A percentile compares a stretch with the other conserved stretches of the same genome.
These are phyloP conservation scores for Crotalus viridis DNA, from an alignment of 2,113 vertebrate genomes.

Conservation along the genomic window DNA sequence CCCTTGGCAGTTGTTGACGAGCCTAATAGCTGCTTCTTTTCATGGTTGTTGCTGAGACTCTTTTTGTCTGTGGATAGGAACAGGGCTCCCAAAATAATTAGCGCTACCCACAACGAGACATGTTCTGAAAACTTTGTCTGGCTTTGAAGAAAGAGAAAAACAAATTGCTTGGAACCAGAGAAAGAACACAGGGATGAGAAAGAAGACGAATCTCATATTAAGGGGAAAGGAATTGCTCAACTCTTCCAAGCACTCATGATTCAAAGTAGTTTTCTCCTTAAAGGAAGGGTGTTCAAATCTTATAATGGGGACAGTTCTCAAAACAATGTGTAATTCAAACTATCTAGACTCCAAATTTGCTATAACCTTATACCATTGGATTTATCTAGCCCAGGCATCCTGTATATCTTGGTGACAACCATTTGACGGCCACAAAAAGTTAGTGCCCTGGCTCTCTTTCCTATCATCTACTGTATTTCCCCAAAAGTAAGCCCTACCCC, in stretches of 20 bases:
- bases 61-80: neutral
- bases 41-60: neutral
- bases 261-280: neutral
- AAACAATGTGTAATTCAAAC: neutral
- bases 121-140: neutral
- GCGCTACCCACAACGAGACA: neutral
- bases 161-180: neutral
- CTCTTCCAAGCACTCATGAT: neutral
- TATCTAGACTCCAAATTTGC: too few species aligned
- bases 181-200: neutral
- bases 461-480: neutral
- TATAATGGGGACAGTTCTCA: neutral
- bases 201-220: neutral
- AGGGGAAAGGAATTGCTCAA: neutral
- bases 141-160: neutral
- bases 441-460: neutral
- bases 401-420: neutral
- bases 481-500: too few species aligned
- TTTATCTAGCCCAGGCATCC: neutral
- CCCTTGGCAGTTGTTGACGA: neutral
- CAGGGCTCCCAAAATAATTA: neutral
- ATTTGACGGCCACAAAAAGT: neutral
- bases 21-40: neutral
- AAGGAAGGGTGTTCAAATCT: neutral
- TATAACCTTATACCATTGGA: neutral